Percentiles rank a stretch among this genome's conserved stretches.
Evolutionary conservation across 92 coral and sea anemone species (phyloP).

Genomic region (Porites evermanni): DNA sequence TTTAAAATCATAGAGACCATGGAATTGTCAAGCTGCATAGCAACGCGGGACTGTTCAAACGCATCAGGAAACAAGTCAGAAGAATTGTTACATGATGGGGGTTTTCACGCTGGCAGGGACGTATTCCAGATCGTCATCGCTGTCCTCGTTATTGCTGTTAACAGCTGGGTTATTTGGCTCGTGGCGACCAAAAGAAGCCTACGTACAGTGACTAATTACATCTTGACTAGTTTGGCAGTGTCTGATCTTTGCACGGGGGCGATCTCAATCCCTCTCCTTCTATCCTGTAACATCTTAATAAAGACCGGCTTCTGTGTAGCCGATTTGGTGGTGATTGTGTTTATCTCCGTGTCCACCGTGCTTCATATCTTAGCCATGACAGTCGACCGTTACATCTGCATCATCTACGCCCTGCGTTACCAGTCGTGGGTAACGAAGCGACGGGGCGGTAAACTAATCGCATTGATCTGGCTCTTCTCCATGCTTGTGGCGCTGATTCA

Average conservation of each 20-base stretch:
- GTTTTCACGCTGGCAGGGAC: conserved; percentile 45
- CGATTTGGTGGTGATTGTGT: conserved; percentile 52
- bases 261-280: conserved; percentile 62
- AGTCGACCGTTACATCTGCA: conserved; percentile 82
- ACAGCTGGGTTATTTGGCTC: conserved; percentile 62
- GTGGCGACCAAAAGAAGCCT: conserved; percentile 57
- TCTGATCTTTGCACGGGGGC: conserved; percentile 80
- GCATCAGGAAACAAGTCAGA: background rate
- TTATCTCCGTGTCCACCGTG: conserved; percentile 76
- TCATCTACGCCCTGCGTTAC: conserved; percentile 76
- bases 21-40: background rate
- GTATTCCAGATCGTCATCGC: conserved; percentile 63
- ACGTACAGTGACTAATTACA: conserved; percentile 70
- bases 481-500: conserved; percentile 63
- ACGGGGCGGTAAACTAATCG: conserved; percentile 57
- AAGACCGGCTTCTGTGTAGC: conserved; percentile 35
- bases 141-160: conserved; percentile 62
- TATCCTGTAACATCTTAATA: conserved; percentile 66
- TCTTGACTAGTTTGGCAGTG: conserved; percentile 75
- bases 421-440: conserved; percentile 68
- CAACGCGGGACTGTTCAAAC: conserved; percentile 36
- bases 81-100: conserved; percentile 28
- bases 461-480: conserved; percentile 59
- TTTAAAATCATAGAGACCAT: background rate
- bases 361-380: conserved; percentile 78